These are phyloP conservation scores for Craniophora ligustri DNA, from an alignment of 2,888 invertebrate species.

Conservation along the genomic window DNA sequence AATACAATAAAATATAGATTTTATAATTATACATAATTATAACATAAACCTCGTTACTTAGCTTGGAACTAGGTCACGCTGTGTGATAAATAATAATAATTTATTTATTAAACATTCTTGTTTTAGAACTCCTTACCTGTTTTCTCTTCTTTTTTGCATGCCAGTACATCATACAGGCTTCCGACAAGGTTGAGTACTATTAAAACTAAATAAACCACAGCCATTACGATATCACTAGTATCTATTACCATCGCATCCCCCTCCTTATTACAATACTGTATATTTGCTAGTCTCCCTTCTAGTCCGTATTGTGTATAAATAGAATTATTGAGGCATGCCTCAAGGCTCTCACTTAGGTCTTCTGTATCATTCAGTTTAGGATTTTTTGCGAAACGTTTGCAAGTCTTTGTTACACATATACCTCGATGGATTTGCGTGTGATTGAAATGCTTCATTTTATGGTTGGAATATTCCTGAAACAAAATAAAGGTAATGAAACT, in stretches of 20 bases:
- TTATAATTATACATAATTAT: too few species aligned
- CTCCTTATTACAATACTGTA: slow-evolving; percentile 72
- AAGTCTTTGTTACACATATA: slow-evolving; percentile 73
- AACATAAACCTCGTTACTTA: too few species aligned
- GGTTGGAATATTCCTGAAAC: slow-evolving; percentile 76
- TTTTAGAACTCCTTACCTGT: too few species aligned
- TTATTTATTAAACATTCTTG: too few species aligned
- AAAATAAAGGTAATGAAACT: background rate
- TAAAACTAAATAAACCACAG: slow-evolving; percentile 68
- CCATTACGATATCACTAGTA: slow-evolving; percentile 67
- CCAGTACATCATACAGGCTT: slow-evolving; percentile 70
- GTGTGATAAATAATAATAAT: too few species aligned
- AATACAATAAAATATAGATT: too few species aligned
- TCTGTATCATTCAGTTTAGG: slow-evolving; percentile 34
- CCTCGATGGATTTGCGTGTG: slow-evolving; percentile 80
- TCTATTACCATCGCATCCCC: slow-evolving; percentile 63
- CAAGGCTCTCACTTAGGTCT: slow-evolving; percentile 68
- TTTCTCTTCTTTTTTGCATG: slow-evolving; percentile 56
- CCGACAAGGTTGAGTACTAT: slow-evolving; percentile 71
- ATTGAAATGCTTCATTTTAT: slow-evolving; percentile 77
- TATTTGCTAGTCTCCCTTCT: slow-evolving; percentile 64
- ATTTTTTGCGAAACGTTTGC: slow-evolving; percentile 58
- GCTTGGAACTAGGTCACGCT: too few species aligned
- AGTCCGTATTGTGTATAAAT: slow-evolving; percentile 69
- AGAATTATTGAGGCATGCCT: slow-evolving; percentile 74